A percentile compares a stretch with the other conserved stretches of the same genome.
phyloP scores from a whole-genome alignment of 2,888 invertebrate genomes.

The Parelbella ahira region DNA sequence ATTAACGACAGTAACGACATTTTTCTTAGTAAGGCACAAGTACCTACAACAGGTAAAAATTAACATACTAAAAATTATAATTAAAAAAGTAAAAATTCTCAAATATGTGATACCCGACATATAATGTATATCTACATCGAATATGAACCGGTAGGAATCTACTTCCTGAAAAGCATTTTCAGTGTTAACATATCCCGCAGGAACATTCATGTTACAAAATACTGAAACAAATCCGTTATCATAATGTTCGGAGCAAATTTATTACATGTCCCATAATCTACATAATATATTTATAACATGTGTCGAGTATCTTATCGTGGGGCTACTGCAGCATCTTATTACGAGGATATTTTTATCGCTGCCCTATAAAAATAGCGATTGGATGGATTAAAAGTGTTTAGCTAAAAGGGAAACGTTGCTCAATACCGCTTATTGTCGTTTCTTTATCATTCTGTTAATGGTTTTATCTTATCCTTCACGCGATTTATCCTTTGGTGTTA shows the following conservation, averaged over 20 bases:
- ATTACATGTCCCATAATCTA: constrained; percentile 50
- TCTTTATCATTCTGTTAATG: too few species aligned
- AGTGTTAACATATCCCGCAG: constrained; percentile 41
- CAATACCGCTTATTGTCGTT: constrained; percentile 2
- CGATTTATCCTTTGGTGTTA: neutral
- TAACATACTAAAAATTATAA: too few species aligned
- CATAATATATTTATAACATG: constrained; percentile 48
- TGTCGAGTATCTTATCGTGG: constrained; percentile 52
- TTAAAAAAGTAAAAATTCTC: too few species aligned
- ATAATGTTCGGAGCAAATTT: constrained; percentile 40
- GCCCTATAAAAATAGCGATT: constrained; percentile 29
- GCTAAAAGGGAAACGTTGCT: constrained; percentile 19
- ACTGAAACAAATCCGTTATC: constrained; percentile 42
- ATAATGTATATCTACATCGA: too few species aligned
- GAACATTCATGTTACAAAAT: constrained; percentile 39
- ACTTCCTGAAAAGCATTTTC: constrained; percentile 38
- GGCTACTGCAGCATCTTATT: constrained; percentile 44
- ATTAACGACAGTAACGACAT: too few species aligned
- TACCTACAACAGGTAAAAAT: too few species aligned
- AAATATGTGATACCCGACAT: too few species aligned
- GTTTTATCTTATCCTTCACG: constrained; percentile 5
- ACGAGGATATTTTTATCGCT: constrained; percentile 38
- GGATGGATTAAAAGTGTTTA: constrained; percentile 13
- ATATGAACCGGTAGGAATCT: too few species aligned
- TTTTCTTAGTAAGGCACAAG: too few species aligned